Evolutionary conservation across 2,888 invertebrate species (phyloP).

Genomic region (Vandiemenella viatica): DNA sequence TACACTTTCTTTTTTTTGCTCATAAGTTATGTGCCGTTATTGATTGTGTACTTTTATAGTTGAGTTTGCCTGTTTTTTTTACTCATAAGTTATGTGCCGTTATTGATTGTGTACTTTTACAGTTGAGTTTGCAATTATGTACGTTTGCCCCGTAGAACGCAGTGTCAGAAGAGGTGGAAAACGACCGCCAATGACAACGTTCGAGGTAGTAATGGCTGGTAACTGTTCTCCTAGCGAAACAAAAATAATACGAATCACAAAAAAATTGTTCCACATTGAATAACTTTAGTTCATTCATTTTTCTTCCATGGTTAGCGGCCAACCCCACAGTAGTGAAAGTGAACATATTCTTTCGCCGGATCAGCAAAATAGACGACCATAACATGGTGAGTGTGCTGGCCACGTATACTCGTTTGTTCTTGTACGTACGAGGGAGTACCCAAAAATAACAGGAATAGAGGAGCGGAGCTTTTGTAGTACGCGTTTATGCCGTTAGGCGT

Average conservation of each 20-base stretch:
- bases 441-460: no score
- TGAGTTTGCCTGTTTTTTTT: not conserved
- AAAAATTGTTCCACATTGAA: conserved; percentile 1
- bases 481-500: no score
- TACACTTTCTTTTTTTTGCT: not conserved
- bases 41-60: not conserved
- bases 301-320: conserved; percentile 42
- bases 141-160: not conserved
- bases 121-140: not conserved
- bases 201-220: conserved; percentile 2
- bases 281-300: conserved; percentile 10
- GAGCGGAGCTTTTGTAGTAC: no score
- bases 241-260: not conserved
- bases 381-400: conserved; percentile 78
- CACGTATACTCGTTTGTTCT: conserved; percentile 4
- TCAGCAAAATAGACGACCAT: conserved; percentile 98
- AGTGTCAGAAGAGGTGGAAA: not conserved
- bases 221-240: no score
- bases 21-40: not conserved
- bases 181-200: not conserved
- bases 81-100: not conserved
- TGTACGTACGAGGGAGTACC: no score
- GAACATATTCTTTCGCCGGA: conserved; percentile 93
- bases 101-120: not conserved
- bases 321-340: conserved; percentile 77